Evolutionary conservation across 1,140 invertebrate genomes (phyloP), one percentile per base, ranked within the genome.

Genomic region (Cotesia vestalis): DNA sequence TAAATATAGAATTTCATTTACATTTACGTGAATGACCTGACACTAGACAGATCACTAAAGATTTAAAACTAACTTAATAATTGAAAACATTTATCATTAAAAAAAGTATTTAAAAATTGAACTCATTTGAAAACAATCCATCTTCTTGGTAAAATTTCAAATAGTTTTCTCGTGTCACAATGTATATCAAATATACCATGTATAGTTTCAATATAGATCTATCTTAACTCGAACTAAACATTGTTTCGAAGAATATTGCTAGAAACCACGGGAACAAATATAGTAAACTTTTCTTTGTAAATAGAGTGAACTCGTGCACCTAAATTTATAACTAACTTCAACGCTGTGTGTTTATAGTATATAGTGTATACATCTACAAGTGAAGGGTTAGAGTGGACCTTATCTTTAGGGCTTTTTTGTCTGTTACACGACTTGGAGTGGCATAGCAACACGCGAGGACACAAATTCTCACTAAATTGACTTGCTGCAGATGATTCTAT

Each of bases 401-500:
- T 52, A 53, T 63, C 57, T 38, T 38, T 46, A 46, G 55, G 62
- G 64, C 46, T 71, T 67, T 74, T 52, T 70, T 67, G 69, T n/a
- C 38, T 52, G 46, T n/a, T 46, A 8, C 20, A 38, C 53, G 35
- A 27, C 35, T 12, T 35, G n/a, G 73, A 72, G 74, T 75, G 75
- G 73, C 75, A 70, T 80, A 73, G 78, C 78, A 75, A 73, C 81
- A 84, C 81, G 81, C 82, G 75, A 83, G 75, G 76, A 71, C 76
- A 71, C 71, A 46, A 59, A 72, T 78, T 77, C 78, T 71, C 78
- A 76, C 76, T 74, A 80, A 72, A 76, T 75, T 76, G 73, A 77
- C 74, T 73, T 75, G 79, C 74, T 80, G 80, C 79, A 81, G 74
- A 76, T 82, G 82, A 83, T 83, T 79, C 78, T 75, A 73, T 68